Percentiles rank a stretch among this genome's conserved stretches.
phyloP scores from a whole-genome alignment of 1,140 invertebrate species.

The Drosophila orosa region DNA sequence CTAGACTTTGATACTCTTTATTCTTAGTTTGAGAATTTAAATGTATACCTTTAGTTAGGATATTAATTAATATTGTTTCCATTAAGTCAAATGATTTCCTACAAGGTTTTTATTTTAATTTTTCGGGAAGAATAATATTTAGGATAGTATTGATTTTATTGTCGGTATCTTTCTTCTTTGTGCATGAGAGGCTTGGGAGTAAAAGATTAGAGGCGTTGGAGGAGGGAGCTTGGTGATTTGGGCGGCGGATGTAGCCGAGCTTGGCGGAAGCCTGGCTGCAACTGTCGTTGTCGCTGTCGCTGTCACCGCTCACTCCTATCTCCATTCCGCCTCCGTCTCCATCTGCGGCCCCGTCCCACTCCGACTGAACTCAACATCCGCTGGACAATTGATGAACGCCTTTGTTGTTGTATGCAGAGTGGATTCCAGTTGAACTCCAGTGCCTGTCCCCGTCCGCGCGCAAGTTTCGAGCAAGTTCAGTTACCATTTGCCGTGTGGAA shows the following conservation, averaged over 20 bases:
- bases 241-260: slow-evolving; percentile 56
- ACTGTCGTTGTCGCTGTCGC: slow-evolving; percentile 43
- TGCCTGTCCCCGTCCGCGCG: slow-evolving; percentile 33
- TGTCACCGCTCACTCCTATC: slow-evolving; percentile 39
- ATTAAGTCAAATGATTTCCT: neutral
- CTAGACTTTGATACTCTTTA: no score
- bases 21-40: no score
- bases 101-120: neutral
- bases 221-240: slow-evolving; percentile 8
- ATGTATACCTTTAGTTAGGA: neutral
- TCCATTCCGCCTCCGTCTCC: slow-evolving; percentile 13
- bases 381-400: slow-evolving; percentile 80
- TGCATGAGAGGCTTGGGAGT: neutral
- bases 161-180: neutral
- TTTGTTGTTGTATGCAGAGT: slow-evolving; percentile 68
- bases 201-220: neutral
- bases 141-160: no score
- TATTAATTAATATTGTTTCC: no score
- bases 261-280: slow-evolving; percentile 57
- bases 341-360: neutral
- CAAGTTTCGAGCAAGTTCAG: slow-evolving; percentile 68
- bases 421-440: slow-evolving; percentile 45
- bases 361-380: slow-evolving; percentile 75
- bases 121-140: neutral
- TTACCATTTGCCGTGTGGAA: slow-evolving; percentile 74